A percentile compares a stretch with the other conserved stretches of the same genome.
phyloP scores from a whole-genome alignment of 2,888 invertebrate species.

The Conus canariensis region DNA sequence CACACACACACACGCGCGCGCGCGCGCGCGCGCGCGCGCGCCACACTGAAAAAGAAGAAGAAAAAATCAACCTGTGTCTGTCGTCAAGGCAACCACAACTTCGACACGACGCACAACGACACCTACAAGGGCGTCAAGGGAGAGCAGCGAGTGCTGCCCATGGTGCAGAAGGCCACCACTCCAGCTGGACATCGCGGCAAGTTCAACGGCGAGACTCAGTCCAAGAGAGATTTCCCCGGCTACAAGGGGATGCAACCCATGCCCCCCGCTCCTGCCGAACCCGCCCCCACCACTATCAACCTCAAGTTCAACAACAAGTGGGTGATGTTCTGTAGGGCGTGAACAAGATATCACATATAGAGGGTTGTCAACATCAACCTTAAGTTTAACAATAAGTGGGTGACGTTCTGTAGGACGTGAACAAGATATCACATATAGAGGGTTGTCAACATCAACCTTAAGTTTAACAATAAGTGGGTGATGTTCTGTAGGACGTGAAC shows the following conservation, averaged over 20 bases:
- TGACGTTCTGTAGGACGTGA: not conserved
- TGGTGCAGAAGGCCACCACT: conserved; percentile 55
- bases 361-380: conserved; percentile 64
- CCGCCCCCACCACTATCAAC: conserved; percentile 72
- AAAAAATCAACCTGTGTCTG: not conserved
- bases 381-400: conserved; percentile 48
- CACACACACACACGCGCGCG: too few species aligned
- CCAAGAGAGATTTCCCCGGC: conserved; percentile 65
- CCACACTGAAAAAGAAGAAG: too few species aligned
- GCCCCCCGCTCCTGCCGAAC: conserved; percentile 66
- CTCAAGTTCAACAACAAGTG: conserved; percentile 74
- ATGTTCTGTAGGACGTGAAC: too few species aligned
- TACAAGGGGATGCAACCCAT: conserved; percentile 62
- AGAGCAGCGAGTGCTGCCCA: conserved; percentile 62
- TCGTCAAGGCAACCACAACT: conserved; percentile 65
- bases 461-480: too few species aligned
- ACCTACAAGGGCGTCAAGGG: conserved; percentile 68
- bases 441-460: too few species aligned
- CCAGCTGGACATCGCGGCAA: conserved; percentile 54
- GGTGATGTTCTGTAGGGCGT: conserved; percentile 39
- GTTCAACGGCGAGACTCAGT: conserved; percentile 69
- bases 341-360: too few species aligned
- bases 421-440: too few species aligned
- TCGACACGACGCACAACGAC: conserved; percentile 69
- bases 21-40: too few species aligned